Evolutionary conservation across 2,888 invertebrate genomes (phyloP), one percentile per base, ranked within the genome.

Genomic region (Cryptus armator): DNA sequence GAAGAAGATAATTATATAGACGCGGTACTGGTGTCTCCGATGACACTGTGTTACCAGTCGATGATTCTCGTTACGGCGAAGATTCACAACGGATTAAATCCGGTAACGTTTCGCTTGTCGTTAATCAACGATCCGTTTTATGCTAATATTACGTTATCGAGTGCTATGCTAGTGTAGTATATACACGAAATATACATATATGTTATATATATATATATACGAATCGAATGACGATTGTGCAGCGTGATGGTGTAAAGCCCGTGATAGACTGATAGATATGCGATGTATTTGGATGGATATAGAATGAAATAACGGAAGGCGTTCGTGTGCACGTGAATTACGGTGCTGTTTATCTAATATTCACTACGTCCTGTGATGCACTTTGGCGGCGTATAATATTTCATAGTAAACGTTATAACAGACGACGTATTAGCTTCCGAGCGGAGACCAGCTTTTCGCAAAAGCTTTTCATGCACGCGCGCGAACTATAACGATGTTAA

Each of bases 281-380:
- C 62, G 62, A 16, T 16, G 43, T 16, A 43, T 43, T 10, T 67
- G 16, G 5, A 59, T 44, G 24, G 6, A 59, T 56, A 16, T 14
- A 19, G n/a, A 51, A 53, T 53, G 66, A 43, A 19, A 44, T 46
- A 29, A 5, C 43, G 66, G 44, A 24, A 64, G 64, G 64, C 19
- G 24, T 64, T 32, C 14, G 66, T 43, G 44, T 7, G 44, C 10
- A 6, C n/a, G 44, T 67, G 44, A 76, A 76, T 59, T 78, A 19
- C 62, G 46, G 59, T 59, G 68, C 68, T 46, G n/a, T 70, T 68
- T 46, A 14, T 78, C 68, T 78, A 78, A 78, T 78, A 59, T 62
- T 59, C 16, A 70, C 70, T 68, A 68, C 59, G 59, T 56, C 56
- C 59, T 53, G 19, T 24, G 67, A 67, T 67, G 67, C 67, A 56